phyloP scores from a whole-genome alignment of 2,888 invertebrate species.

The Brachyopa scutellaris region DNA sequence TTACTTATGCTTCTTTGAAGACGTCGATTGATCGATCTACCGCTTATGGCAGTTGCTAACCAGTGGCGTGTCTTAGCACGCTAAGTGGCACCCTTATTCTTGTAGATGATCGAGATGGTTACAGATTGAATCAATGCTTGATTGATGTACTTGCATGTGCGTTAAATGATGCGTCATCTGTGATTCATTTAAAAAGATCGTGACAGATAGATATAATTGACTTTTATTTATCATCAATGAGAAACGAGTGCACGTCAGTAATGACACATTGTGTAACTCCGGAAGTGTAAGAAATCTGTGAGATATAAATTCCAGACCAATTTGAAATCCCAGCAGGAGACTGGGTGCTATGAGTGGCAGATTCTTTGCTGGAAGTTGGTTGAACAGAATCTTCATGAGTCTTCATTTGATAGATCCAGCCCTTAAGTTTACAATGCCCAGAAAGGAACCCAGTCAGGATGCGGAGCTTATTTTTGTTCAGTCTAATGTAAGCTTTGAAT shows the following conservation, averaged over 20 bases:
- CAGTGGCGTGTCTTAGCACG: constrained; percentile 31
- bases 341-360: too few species aligned
- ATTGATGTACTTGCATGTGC: background rate
- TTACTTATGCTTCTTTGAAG: constrained; percentile 58
- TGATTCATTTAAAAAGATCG: constrained; percentile 30
- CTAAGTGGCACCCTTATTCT: constrained; percentile 8
- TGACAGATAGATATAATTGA: constrained; percentile 3
- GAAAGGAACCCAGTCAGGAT: too few species aligned
- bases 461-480: too few species aligned
- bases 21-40: constrained; percentile 52
- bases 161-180: background rate
- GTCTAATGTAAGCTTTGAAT: too few species aligned
- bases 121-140: background rate
- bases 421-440: too few species aligned
- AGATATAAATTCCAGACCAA: too few species aligned
- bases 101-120: background rate
- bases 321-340: too few species aligned
- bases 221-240: constrained; percentile 4
- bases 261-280: background rate
- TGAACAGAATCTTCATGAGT: too few species aligned
- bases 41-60: constrained; percentile 24
- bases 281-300: constrained; percentile 12
- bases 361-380: too few species aligned
- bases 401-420: too few species aligned
- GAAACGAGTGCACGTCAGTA: background rate